phyloP scores from a whole-genome alignment of 2,888 invertebrate genomes.

The Listrodromus nycthemerus region DNA sequence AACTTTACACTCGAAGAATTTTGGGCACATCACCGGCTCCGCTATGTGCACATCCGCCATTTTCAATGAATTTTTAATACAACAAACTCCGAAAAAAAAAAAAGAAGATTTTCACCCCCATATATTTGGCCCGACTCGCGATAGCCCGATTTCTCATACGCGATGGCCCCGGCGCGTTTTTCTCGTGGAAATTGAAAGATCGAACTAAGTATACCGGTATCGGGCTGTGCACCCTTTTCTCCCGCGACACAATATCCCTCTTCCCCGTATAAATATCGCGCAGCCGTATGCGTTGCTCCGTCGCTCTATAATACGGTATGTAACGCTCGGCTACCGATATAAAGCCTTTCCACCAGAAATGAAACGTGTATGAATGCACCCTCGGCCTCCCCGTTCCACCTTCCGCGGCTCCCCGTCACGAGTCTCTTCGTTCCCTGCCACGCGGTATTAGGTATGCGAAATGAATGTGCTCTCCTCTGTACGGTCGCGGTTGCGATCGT shows the following conservation, averaged over 20 bases:
- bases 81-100: too few relatives aligned
- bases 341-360: constrained; percentile 73
- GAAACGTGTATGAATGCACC: constrained; percentile 75
- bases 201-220: constrained; percentile 10
- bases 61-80: too few relatives aligned
- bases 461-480: constrained; percentile 75
- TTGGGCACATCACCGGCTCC: too few relatives aligned
- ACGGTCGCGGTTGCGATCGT: constrained; percentile 51
- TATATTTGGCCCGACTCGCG: not conserved
- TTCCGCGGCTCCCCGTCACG: constrained; percentile 57
- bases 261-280: constrained; percentile 8
- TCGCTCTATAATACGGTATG: constrained; percentile 47
- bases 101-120: not conserved
- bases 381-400: constrained; percentile 55
- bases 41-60: too few relatives aligned
- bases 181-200: constrained; percentile 74
- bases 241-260: constrained; percentile 18
- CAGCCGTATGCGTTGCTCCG: constrained; percentile 15
- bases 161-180: not conserved
- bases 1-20: too few relatives aligned
- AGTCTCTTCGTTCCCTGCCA: constrained; percentile 67
- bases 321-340: constrained; percentile 61
- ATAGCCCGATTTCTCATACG: not conserved
- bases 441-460: constrained; percentile 78
- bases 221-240: constrained; percentile 12